Base-by-base conservation (phyloP, 2,113 vertebrate species). In the Pogonocichla stellata region DNA sequence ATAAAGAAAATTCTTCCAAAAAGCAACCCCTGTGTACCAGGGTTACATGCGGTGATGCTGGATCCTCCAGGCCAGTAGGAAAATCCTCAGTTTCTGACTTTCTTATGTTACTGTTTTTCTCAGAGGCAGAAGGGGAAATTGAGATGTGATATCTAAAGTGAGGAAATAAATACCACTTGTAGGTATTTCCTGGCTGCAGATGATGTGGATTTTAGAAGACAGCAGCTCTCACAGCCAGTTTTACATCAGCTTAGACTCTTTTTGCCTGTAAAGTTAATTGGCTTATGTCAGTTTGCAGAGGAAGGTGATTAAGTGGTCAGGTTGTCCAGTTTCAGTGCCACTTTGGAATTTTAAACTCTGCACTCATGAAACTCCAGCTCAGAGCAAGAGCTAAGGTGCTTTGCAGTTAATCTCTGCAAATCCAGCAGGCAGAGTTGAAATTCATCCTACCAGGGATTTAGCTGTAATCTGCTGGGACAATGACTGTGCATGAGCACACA, bases 371-470 rank as follows among this genome's bases (percentile, higher is more conserved):
- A 66, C 58, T 54, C 8, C 40, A 60, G 88, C 80, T 90, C 42
- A 78, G 84, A 54, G 88, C 72, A 79, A 70, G 85, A 88, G 48
- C 54, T 80, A 70, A 95, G 82, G 60, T 95, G 82, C 94, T 96
- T 93, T 93, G 80, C 61, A 45, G 83, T 34, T 94, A 88, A 96
- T 88, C 93, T 61, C 85, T 82, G 74, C 79, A 93, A 96, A 95
- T 87, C 92, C 92, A 90, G 66, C 78, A 92, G 93, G 60, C 43
- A 43, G 84, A 47, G 92, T 2, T 90, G 95, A 77, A 90, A 90
- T 90, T 84, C 64, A 45, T 19, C 53, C 92, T 78, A 2, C 1
- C 58, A 56, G 65, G 74, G 74, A 4, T 70, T 95, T 88, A 71
- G n/a, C 47, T 34, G 23, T 88, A 78, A 88, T 92, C 91, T 92